phyloP scores from a whole-genome alignment of 2,797 vertebrate species.

The Huso huso region DNA sequence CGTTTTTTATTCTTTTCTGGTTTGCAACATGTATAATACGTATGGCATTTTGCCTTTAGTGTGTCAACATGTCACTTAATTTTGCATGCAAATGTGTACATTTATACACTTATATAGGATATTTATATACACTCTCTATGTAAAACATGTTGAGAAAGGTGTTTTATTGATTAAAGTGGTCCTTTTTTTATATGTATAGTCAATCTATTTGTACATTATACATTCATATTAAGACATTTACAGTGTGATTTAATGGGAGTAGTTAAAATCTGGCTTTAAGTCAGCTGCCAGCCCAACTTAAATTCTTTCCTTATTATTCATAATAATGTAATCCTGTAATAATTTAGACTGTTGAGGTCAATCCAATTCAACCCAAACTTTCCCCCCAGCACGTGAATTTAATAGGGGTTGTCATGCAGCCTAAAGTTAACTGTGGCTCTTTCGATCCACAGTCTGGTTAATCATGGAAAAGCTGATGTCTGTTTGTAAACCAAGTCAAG shows the following conservation, averaged over 20 bases:
- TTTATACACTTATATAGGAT: neutral
- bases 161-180: too few relatives aligned
- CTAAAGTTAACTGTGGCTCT: constrained; percentile 10
- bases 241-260: neutral
- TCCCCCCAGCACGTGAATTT: constrained; percentile 2
- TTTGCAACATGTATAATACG: too few relatives aligned
- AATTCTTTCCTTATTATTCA: constrained; percentile 20
- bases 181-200: too few relatives aligned
- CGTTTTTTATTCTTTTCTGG: too few relatives aligned
- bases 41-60: too few relatives aligned
- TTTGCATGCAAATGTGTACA: neutral
- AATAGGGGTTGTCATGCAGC: neutral
- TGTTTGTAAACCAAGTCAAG: constrained; percentile 35
- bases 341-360: neutral
- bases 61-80: too few relatives aligned
- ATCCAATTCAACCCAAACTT: neutral
- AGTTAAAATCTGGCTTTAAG: constrained; percentile 18
- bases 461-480: constrained; percentile 42
- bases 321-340: neutral
- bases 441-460: neutral
- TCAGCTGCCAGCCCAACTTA: neutral
- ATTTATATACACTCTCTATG: too few relatives aligned
- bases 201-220: neutral
- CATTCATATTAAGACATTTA: too few relatives aligned
- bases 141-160: too few relatives aligned